These are phyloP conservation scores for Dendropsophus ebraccatus DNA, from an alignment of 2,113 vertebrate species.

Conservation along the genomic window DNA sequence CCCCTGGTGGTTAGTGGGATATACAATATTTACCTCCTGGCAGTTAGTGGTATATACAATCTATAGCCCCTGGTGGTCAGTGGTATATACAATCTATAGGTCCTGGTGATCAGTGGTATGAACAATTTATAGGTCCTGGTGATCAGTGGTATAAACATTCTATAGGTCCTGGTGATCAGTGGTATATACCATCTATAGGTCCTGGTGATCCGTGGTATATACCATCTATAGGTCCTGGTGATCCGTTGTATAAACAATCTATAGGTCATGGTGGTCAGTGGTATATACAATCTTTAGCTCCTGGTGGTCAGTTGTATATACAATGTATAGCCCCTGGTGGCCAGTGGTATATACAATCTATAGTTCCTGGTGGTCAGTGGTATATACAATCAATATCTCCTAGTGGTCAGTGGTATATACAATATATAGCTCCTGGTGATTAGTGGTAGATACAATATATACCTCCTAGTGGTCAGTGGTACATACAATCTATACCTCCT, in stretches of 20 bases:
- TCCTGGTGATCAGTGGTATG: neutral
- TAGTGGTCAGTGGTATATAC: neutral
- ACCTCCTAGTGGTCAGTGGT: neutral
- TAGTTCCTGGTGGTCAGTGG: neutral
- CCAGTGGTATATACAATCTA: neutral
- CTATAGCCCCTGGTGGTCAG: neutral
- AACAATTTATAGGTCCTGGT: neutral
- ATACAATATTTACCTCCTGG: too few species aligned
- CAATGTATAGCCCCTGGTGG: neutral
- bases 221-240: neutral
- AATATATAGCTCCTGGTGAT: neutral
- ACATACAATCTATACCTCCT: neutral
- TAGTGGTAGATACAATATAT: neutral
- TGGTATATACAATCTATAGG: neutral
- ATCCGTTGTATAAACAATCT: neutral
- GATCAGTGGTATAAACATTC: neutral
- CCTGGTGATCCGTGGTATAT: neutral
- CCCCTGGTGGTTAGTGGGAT: neutral
- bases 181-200: neutral
- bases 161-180: neutral
- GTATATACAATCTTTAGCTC: neutral
- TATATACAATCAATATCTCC: neutral
- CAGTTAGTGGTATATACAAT: neutral
- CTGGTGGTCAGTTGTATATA: neutral
- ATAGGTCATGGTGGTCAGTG: neutral